phyloP scores from a whole-genome alignment of 1,140 invertebrate genomes.

The Gryllus bimaculatus region DNA sequence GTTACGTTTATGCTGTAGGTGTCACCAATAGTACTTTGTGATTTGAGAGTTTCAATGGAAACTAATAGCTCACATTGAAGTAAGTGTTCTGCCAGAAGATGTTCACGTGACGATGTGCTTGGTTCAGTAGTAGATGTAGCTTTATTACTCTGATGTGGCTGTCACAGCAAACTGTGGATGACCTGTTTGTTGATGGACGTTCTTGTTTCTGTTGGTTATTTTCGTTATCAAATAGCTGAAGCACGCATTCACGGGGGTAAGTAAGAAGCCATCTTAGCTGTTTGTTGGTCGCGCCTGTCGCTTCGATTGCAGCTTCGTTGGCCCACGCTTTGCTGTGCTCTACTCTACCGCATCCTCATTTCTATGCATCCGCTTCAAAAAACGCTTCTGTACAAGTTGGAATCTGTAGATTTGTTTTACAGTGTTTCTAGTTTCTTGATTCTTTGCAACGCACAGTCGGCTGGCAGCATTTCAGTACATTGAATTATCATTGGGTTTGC shows the following conservation, averaged over 20 bases:
- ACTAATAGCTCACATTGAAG: not conserved
- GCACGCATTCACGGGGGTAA: not conserved
- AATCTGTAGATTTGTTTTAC: not conserved
- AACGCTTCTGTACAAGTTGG: no score
- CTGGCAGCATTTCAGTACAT: no score
- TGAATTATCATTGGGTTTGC: no score
- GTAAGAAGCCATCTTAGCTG: not conserved
- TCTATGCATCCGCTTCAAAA: not conserved
- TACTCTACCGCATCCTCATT: not conserved
- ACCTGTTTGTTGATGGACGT: not conserved
- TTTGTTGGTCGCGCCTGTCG: not conserved
- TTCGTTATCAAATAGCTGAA: not conserved
- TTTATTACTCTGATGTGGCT: not conserved
- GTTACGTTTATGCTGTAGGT: not conserved
- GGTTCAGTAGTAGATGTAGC: not conserved
- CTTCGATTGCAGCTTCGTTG: not conserved
- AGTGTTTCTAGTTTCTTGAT: not conserved
- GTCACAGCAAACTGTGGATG: constrained; percentile 3
- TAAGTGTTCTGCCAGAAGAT: not conserved
- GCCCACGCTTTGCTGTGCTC: not conserved
- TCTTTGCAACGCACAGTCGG: no score
- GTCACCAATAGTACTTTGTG: not conserved
- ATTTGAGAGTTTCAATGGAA: not conserved
- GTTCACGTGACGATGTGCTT: not conserved
- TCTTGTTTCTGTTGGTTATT: not conserved